Conservation (phyloP, 2,888 invertebrate genomes). For the Athrips mouffetella region DNA sequence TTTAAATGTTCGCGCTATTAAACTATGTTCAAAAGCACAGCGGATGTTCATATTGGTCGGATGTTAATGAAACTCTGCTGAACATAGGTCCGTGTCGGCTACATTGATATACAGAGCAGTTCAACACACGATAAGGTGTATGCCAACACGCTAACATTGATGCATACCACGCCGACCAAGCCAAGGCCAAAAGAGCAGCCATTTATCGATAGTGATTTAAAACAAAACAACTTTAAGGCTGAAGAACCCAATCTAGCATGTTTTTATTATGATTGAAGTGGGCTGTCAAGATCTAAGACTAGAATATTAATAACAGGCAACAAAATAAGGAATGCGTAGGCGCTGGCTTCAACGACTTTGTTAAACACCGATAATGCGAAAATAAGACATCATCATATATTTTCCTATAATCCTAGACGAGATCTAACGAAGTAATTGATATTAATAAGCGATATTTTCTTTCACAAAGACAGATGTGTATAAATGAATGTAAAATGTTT, state of each 20-base stretch:
- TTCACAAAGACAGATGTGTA: slow-evolving; percentile 11
- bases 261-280: slow-evolving; percentile 3
- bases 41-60: slow-evolving; percentile 29
- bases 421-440: slow-evolving; percentile 19
- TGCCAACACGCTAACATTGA: slow-evolving; percentile 51
- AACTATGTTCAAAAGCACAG: slow-evolving; percentile 24
- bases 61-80: slow-evolving; percentile 30
- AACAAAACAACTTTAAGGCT: slow-evolving; percentile 1
- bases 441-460: slow-evolving; percentile 13
- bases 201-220: slow-evolving; percentile 39
- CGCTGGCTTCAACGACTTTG: slow-evolving; percentile 4
- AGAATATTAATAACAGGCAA: slow-evolving; percentile 8
- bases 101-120: slow-evolving; percentile 57
- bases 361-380: background rate
- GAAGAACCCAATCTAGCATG: background rate
- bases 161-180: too few species aligned
- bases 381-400: slow-evolving; percentile 7
- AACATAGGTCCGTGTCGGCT: slow-evolving; percentile 40
- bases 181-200: slow-evolving; percentile 59
- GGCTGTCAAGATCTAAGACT: slow-evolving; percentile 6
- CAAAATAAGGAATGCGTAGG: slow-evolving; percentile 6
- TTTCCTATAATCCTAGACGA: slow-evolving; percentile 8
- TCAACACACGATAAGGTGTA: slow-evolving; percentile 75
- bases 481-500: background rate
- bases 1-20: slow-evolving; percentile 32